phyloP scores from a whole-genome alignment of 2,888 invertebrate species.

The Brenthis hecate region DNA sequence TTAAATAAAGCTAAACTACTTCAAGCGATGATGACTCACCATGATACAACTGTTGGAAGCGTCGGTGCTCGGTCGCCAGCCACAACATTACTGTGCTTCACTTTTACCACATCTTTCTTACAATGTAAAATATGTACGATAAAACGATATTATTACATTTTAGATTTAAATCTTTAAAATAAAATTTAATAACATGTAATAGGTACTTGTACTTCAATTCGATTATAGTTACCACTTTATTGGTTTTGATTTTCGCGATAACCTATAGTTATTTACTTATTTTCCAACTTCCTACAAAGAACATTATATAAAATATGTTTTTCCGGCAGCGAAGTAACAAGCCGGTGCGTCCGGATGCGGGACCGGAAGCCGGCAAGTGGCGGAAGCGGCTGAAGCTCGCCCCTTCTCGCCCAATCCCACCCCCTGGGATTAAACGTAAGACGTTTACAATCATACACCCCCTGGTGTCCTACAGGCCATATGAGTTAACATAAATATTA shows the following conservation, averaged over 20 bases:
- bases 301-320: too few species aligned
- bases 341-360: constrained; percentile 64
- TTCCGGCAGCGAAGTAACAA: background rate
- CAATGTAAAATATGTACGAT: background rate
- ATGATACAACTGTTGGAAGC: constrained; percentile 69
- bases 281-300: too few species aligned
- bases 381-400: constrained; percentile 36
- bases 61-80: constrained; percentile 67
- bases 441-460: constrained; percentile 13
- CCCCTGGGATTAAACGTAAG: constrained; percentile 33
- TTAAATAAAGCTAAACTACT: background rate
- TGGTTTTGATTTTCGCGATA: too few species aligned
- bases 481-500: background rate
- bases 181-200: too few species aligned
- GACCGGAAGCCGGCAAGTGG: constrained; percentile 70
- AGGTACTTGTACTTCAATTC: too few species aligned
- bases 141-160: background rate
- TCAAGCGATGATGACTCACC: constrained; percentile 47
- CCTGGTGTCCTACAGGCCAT: background rate
- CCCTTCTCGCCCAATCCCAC: constrained; percentile 31
- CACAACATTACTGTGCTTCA: constrained; percentile 61
- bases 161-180: background rate
- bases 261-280: too few species aligned
- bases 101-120: background rate
- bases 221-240: too few species aligned